Percentiles rank a stretch among this genome's conserved stretches.
Conservation (phyloP, 2,797 vertebrate species). For the Neoniphon sammara region DNA sequence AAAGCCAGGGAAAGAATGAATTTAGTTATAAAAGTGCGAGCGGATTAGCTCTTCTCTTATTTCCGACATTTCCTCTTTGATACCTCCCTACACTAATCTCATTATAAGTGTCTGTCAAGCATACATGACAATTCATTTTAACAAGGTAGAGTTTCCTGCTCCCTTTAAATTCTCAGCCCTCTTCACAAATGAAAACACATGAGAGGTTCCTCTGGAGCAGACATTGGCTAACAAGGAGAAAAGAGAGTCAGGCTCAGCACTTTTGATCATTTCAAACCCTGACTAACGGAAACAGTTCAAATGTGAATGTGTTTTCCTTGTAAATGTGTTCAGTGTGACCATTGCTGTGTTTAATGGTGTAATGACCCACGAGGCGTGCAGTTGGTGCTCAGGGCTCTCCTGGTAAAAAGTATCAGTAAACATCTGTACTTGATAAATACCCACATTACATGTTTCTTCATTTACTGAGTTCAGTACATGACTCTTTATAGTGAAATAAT, state of each 20-base stretch:
- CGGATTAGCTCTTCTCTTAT: conserved; percentile 73
- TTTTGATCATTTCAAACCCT: conserved; percentile 76
- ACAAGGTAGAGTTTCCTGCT: conserved; percentile 74
- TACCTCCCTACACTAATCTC: conserved; percentile 77
- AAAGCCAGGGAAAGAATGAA: conserved; percentile 56
- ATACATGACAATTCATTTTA: conserved; percentile 79
- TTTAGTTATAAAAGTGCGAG: conserved; percentile 67
- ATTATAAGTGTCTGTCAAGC: conserved; percentile 81
- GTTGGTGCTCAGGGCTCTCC: conserved; percentile 48
- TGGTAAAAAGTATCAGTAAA: conserved; percentile 59
- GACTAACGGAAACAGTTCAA: conserved; percentile 67
- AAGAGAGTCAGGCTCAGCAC: conserved; percentile 55
- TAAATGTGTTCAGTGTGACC: conserved; percentile 71
- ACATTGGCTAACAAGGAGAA: conserved; percentile 66
- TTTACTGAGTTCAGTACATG: conserved; percentile 42
- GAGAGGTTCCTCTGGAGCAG: conserved; percentile 68
- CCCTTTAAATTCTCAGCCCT: conserved; percentile 55
- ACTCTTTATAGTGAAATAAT: conserved; percentile 20
- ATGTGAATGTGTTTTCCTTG: conserved; percentile 66
- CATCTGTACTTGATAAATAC: conserved; percentile 67
- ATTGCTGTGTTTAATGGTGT: conserved; percentile 60
- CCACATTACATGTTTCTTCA: conserved; percentile 57
- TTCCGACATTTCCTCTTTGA: conserved; percentile 76
- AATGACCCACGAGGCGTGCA: conserved; percentile 63
- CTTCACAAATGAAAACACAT: conserved; percentile 80